Base-by-base conservation (phyloP, 2,888 invertebrate genomes). In the Conus canariensis region DNA sequence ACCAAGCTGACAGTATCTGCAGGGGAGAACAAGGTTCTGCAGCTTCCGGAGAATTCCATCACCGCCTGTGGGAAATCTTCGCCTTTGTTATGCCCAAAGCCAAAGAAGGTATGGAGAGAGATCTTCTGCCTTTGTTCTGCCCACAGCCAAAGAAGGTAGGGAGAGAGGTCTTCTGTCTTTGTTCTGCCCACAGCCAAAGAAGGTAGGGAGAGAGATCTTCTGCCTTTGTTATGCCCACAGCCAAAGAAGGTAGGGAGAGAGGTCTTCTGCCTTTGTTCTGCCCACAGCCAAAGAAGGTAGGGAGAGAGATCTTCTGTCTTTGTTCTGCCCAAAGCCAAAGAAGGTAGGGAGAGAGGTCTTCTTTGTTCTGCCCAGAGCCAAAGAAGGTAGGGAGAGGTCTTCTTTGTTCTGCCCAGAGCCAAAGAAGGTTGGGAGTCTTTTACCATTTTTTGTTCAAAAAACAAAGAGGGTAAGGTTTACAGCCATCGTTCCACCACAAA, bases 41-140 rank as follows among this genome's bases (percentile, higher is more conserved):
- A 97, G 92, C 96, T 99, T 90, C 99, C 99, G 0, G 98, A 98
- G 92, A 98, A 98, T 96, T 98, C 98, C 96, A 98, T 98, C 0
- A 98, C 98, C n/a, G n/a, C 0, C 96, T 99, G 90, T n/a, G n/a
- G n/a, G n/a, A n/a, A n/a, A n/a, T 97, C 98, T 16, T n/a, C n/a
- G 99, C 98, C 0, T 98, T 97, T 95, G 98, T 98, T 2, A 97
- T 98, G 30, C 98, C 98, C 12, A 97, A 97, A 92, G 98, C 98
- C 94, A 97, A 97, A 91, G 97, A 97, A 5, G 97, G 97, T 94
- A 97, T 90, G 90, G 6, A 80, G 12, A n/a, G n/a, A 58, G 22
- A 67, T 70, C 25, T 67, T 59, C 19, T 10, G 99, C 98, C 0
- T 98, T 97, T 95, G 98, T 98, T 2, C 97, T 98, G 30, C 98